Conservation (phyloP, 2,888 invertebrate genomes). For the Rhaphigaster nebulosa region DNA sequence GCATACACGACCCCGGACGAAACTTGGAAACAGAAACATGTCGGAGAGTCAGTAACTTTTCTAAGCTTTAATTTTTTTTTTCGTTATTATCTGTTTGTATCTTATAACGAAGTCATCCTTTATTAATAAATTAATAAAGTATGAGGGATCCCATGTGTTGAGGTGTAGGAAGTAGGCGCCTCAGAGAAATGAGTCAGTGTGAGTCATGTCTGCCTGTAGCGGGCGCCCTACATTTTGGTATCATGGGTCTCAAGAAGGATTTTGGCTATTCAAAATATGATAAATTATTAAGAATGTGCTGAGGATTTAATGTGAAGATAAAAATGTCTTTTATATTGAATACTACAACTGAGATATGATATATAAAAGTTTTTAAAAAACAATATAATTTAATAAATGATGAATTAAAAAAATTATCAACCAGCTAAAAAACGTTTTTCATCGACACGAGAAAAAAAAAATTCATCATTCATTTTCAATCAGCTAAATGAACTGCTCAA, state of each 20-base stretch:
- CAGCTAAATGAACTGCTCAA: too few species aligned
- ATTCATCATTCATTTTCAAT: too few species aligned
- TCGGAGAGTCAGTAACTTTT: neutral
- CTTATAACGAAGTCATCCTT: neutral
- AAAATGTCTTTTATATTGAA: too few species aligned
- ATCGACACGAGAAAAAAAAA: too few species aligned
- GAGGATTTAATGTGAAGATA: too few species aligned
- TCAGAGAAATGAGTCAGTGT: neutral
- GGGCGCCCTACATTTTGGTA: constrained; percentile 14
- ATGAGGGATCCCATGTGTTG: neutral
- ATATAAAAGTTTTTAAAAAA: too few species aligned
- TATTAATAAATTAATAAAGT: neutral
- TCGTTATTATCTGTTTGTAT: neutral
- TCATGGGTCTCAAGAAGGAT: neutral
- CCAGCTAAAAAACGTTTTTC: too few species aligned
- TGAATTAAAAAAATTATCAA: too few species aligned
- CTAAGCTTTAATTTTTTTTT: neutral
- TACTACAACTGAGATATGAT: too few species aligned
- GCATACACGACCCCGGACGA: neutral
- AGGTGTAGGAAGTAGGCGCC: constrained; percentile 31
- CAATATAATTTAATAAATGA: too few species aligned
- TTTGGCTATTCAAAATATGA: neutral
- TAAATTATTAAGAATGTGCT: too few species aligned
- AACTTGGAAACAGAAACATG: neutral
- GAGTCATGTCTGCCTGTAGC: neutral